Conservation (phyloP, 2,797 vertebrate species). For the Numenius phaeopus region DNA sequence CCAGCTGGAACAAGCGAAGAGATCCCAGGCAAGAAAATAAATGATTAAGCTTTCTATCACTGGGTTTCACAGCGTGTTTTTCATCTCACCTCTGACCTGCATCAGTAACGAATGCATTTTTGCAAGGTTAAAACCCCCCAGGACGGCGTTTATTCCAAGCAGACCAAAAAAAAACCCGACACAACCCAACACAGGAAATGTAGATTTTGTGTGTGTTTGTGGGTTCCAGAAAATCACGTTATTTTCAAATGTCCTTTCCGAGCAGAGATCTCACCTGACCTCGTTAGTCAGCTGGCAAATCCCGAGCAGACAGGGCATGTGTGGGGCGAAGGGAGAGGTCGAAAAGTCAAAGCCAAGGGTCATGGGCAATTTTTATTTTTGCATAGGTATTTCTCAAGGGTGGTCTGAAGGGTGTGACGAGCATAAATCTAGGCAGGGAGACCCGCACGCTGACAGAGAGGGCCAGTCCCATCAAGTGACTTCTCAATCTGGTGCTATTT, state of each 20-base stretch:
- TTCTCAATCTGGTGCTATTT: neutral
- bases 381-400: slow-evolving; percentile 49
- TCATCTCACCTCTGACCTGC: neutral
- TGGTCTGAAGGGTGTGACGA: slow-evolving; percentile 31
- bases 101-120: neutral
- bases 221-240: slow-evolving; percentile 13
- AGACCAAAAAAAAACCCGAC: neutral
- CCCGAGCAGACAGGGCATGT: neutral
- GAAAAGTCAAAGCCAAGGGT: slow-evolving; percentile 42
- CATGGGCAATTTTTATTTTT: slow-evolving; percentile 55
- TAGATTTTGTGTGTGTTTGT: neutral
- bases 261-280: neutral
- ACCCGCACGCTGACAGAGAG: neutral
- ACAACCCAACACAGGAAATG: neutral
- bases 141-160: neutral
- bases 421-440: neutral
- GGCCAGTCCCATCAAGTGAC: neutral
- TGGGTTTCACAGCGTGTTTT: slow-evolving; percentile 5
- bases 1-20: slow-evolving; percentile 29
- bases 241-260: neutral
- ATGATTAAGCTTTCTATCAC: slow-evolving; percentile 7
- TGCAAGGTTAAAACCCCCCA: neutral
- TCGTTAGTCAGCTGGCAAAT: slow-evolving; percentile 52
- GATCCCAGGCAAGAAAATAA: slow-evolving; percentile 40
- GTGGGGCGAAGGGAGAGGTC: neutral